Evolutionary conservation across 2,888 invertebrate genomes (phyloP).

Genomic region (Acanthoscelides obtectus): DNA sequence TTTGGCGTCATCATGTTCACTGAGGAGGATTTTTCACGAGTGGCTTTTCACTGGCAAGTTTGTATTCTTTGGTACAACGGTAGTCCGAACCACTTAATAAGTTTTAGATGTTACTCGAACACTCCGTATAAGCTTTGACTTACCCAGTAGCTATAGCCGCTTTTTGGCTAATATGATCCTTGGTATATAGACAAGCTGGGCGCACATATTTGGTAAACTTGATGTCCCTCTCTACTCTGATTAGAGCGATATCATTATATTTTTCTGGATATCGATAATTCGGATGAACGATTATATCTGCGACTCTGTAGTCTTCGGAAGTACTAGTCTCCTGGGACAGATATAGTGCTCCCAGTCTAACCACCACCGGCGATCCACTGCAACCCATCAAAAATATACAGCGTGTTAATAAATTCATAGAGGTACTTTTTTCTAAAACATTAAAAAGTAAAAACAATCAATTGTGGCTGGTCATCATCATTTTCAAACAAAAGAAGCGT

Average conservation of each 20-base stretch:
- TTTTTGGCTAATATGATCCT: slow-evolving; percentile 37
- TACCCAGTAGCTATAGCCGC: slow-evolving; percentile 58
- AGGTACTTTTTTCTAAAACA: too few species aligned
- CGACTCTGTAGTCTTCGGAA: slow-evolving; percentile 44
- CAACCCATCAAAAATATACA: slow-evolving; percentile 15
- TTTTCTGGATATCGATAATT: slow-evolving; percentile 51
- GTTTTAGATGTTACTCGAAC: too few species aligned
- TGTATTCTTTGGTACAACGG: too few species aligned
- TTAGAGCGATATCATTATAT: slow-evolving; percentile 64
- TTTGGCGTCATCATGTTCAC: too few species aligned
- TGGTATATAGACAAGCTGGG: slow-evolving; percentile 61
- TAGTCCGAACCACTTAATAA: too few species aligned
- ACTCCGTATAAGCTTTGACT: too few species aligned
- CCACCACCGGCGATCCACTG: slow-evolving; percentile 50
- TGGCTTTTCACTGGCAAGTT: too few species aligned
- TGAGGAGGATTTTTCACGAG: too few species aligned
- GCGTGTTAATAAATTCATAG: not conserved
- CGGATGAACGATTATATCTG: slow-evolving; percentile 51
- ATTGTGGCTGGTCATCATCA: too few species aligned
- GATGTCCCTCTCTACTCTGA: slow-evolving; percentile 49
- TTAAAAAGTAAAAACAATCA: too few species aligned
- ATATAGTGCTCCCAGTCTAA: slow-evolving; percentile 57
- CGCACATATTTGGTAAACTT: slow-evolving; percentile 52
- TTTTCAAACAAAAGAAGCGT: too few species aligned
- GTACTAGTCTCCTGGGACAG: slow-evolving; percentile 49